Base-by-base conservation (phyloP, 2,888 invertebrate species). In the Zeuzera pyrina region DNA sequence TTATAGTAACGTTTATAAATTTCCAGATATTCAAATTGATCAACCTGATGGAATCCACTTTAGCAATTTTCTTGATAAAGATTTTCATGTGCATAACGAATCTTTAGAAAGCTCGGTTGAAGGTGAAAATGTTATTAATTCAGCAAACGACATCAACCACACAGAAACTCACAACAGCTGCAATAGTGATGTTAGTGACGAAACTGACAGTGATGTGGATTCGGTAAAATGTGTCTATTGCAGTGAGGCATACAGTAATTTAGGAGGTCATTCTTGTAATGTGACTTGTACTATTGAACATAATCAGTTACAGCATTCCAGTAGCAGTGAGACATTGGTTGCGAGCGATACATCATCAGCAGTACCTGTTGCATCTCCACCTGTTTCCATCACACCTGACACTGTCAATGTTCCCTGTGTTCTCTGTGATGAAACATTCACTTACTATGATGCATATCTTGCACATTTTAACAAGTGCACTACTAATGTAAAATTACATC, bases 171-270 rank as follows among this genome's bases (percentile, higher is more conserved):
- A 60, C 22, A 24, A 46, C 36, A 26, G 29, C 23, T 45, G 41
- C 14, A 50, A 42, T 29, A 43, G 52, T 40, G 43, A 63, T 39
- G 76, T 57, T 22, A 81, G 79, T 49, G 83, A 79, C 49, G 83
- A 81, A 38, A 83, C 83, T 26, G 83, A 83, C 32, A 81, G 79
- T 55, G 83, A 83, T 44, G 66, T 78, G 39, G 79, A 81, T 41
- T 83, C 83, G 1, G 60, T 83, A 2, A 78, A 77, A 48, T 83
- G 83, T 62, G 76, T 70, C 3, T 76, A 70, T 33, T 83, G 83
- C 37, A 74, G 64, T 50, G 59, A 78, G 41, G 65, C 74, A 1
- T 71, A 81, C 30, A 69, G 68, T 35, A 69, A 67, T 33, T 50
- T 62, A 21, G 78, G 78, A 3, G 61, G 59, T 2, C 83, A 83